phyloP scores from a whole-genome alignment of 2,797 vertebrate genomes.

The Meriones psammophilus region DNA sequence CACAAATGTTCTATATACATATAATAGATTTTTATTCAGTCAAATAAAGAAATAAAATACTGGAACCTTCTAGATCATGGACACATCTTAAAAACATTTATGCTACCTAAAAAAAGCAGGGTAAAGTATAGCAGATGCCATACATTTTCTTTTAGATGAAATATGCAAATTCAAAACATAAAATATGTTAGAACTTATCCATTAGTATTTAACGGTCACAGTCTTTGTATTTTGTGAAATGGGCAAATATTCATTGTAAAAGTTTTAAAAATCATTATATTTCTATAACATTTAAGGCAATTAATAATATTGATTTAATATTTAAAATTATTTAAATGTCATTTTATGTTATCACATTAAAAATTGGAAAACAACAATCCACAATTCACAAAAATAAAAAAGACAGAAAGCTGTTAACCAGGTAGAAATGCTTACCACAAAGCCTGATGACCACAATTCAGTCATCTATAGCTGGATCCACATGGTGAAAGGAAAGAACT shows the following conservation, averaged over 20 bases:
- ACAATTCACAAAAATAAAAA: background rate
- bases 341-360: background rate
- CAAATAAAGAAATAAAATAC: slow-evolving; percentile 21
- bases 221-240: background rate
- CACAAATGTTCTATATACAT: background rate
- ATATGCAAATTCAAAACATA: background rate
- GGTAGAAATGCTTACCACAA: background rate
- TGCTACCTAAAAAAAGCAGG: slow-evolving; percentile 16
- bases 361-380: background rate
- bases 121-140: background rate
- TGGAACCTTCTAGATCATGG: background rate
- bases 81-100: background rate
- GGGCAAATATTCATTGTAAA: background rate
- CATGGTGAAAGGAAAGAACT: background rate
- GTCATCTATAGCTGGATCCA: background rate
- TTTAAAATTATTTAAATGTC: background rate
- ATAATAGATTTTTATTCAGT: slow-evolving; percentile 6
- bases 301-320: background rate
- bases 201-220: background rate
- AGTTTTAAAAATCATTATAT: background rate
- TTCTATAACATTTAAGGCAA: background rate
- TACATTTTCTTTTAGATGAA: background rate
- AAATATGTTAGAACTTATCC: slow-evolving; percentile 27
- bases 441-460: background rate
- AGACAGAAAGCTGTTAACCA: background rate